Conservation (phyloP, 2,888 invertebrate genomes). For the Drosophila falleni region DNA sequence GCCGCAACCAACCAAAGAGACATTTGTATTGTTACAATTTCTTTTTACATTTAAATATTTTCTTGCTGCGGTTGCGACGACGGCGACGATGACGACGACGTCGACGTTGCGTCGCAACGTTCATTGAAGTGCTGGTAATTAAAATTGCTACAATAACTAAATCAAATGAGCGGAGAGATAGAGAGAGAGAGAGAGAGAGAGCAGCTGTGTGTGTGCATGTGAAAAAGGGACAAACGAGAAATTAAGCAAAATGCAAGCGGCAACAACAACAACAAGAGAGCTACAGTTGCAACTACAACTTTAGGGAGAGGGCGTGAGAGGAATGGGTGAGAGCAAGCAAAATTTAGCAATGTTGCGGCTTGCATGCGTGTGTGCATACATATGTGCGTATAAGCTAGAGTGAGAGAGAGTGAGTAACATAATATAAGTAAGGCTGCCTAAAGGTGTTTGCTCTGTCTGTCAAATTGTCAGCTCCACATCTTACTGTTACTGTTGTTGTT, state of each 20-base stretch:
- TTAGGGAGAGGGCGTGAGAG: slow-evolving; percentile 31
- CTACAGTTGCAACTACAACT: background rate
- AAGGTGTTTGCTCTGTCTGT: slow-evolving; percentile 61
- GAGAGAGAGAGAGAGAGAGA: slow-evolving; percentile 13
- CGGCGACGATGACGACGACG: background rate
- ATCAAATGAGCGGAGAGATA: slow-evolving; percentile 62
- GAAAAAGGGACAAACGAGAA: slow-evolving; percentile 67
- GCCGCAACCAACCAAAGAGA: slow-evolving; percentile 7
- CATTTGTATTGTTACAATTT: slow-evolving; percentile 74
- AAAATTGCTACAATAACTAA: slow-evolving; percentile 76
- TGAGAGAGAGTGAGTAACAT: slow-evolving; percentile 26
- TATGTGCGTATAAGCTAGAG: slow-evolving; percentile 17
- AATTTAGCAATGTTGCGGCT: slow-evolving; percentile 61
- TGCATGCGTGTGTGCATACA: slow-evolving; percentile 32
- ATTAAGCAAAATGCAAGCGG: slow-evolving; percentile 60
- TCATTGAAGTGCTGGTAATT: slow-evolving; percentile 73
- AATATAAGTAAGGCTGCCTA: slow-evolving; percentile 58
- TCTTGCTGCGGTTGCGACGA: slow-evolving; percentile 12
- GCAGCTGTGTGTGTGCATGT: slow-evolving; percentile 14
- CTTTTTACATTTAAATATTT: slow-evolving; percentile 51
- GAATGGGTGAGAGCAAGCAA: slow-evolving; percentile 69
- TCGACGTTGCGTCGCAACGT: slow-evolving; percentile 9
- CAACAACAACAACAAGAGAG: slow-evolving; percentile 14
- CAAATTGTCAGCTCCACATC: slow-evolving; percentile 13
- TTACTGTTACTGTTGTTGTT: slow-evolving; percentile 25